Evolutionary conservation across 2,888 invertebrate genomes (phyloP).

Genomic region (Parthenolecanium corni): DNA sequence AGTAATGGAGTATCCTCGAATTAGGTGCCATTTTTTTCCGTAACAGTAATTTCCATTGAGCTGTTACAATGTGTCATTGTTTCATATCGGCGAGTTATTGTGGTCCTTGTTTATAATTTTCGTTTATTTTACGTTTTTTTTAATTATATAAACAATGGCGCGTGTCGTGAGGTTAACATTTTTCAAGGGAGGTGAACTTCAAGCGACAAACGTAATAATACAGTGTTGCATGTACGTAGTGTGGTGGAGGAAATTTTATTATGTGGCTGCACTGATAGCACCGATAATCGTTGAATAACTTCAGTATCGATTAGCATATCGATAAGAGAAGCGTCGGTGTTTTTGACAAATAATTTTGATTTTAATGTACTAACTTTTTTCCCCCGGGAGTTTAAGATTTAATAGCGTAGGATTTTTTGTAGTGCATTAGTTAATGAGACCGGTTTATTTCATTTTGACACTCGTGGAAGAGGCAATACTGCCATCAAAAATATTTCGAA

Average conservation of each 20-base stretch:
- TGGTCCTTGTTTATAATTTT: not conserved
- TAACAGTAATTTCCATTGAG: not conserved
- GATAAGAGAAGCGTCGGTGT: too few species aligned
- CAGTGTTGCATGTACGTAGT: too few species aligned
- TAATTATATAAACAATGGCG: slow-evolving; percentile 27
- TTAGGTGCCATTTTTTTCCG: not conserved
- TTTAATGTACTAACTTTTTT: not conserved
- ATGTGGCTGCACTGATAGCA: slow-evolving; percentile 7
- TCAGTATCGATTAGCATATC: too few species aligned
- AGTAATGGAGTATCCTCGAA: not conserved
- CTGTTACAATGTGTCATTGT: not conserved
- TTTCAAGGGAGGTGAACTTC: slow-evolving; percentile 14
- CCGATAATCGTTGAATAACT: too few species aligned
- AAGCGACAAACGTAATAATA: slow-evolving; percentile 13
- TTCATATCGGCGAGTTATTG: not conserved
- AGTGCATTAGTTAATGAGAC: not conserved
- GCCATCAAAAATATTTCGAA: too few species aligned
- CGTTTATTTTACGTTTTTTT: not conserved
- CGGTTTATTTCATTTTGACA: not conserved
- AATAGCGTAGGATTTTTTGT: not conserved
- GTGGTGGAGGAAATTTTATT: too few species aligned
- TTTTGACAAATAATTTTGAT: too few species aligned
- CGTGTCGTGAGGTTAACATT: slow-evolving; percentile 24
- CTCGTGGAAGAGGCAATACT: not conserved
- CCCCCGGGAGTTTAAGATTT: not conserved